Percentiles rank a stretch among this genome's conserved stretches.
Evolutionary conservation across 1,140 invertebrate genomes (phyloP).

Genomic region (Drosophila hydei): DNA sequence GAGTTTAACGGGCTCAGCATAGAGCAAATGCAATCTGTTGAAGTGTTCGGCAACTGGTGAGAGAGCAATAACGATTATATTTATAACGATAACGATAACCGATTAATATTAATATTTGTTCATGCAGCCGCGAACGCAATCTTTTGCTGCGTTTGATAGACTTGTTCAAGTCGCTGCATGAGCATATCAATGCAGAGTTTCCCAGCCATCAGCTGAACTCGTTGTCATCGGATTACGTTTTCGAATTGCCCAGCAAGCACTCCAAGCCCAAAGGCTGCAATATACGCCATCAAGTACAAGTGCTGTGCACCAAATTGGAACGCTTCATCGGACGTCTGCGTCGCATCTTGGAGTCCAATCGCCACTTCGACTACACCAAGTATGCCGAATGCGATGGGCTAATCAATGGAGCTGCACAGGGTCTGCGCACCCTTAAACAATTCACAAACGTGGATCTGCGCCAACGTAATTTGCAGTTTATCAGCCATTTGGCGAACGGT

Average conservation of each 20-base stretch:
- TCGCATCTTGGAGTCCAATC: constrained; percentile 56
- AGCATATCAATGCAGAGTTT: constrained; percentile 45
- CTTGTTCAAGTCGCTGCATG: constrained; percentile 61
- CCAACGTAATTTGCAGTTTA: constrained; percentile 54
- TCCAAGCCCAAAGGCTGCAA: constrained; percentile 52
- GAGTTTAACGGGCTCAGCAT: not conserved
- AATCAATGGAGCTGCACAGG: constrained; percentile 20
- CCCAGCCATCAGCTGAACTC: constrained; percentile 37
- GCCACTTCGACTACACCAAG: constrained; percentile 53
- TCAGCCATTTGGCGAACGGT: constrained; percentile 22
- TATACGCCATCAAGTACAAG: constrained; percentile 66
- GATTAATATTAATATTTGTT: not conserved
- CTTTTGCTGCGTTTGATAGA: constrained; percentile 51
- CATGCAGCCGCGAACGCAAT: constrained; percentile 39
- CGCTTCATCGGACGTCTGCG: constrained; percentile 45
- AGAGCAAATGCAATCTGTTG: constrained; percentile 8
- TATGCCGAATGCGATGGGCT: constrained; percentile 61
- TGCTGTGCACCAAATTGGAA: constrained; percentile 59
- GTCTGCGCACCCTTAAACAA: constrained; percentile 26
- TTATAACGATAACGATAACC: not conserved
- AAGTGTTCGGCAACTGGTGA: constrained; percentile 38
- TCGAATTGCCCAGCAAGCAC: constrained; percentile 34
- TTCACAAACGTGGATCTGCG: constrained; percentile 48
- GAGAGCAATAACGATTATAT: not conserved
- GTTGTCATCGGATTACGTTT: constrained; percentile 44